These are phyloP conservation scores for Hypocryptadius cinnamomeus DNA, from an alignment of 2,113 vertebrate genomes.

Conservation along the genomic window DNA sequence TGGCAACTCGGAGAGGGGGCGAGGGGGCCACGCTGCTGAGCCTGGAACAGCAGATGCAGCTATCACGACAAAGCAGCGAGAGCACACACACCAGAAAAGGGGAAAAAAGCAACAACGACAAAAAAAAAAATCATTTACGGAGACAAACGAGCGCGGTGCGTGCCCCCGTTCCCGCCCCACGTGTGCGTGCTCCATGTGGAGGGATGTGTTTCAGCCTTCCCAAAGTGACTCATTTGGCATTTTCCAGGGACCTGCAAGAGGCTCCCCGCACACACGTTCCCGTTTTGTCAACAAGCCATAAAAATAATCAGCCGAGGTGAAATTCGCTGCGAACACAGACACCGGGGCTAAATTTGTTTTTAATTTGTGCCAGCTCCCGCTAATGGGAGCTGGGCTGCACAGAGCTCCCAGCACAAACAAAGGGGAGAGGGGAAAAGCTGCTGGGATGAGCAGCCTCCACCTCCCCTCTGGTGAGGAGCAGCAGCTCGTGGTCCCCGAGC, in stretches of 20 bases:
- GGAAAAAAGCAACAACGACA: neutral
- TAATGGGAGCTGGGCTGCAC: neutral
- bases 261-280: neutral
- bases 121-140: neutral
- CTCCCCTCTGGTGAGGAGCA: neutral
- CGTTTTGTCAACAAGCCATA: constrained; percentile 43
- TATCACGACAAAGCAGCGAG: constrained; percentile 35
- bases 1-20: constrained; percentile 45
- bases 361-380: constrained; percentile 18
- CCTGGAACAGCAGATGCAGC: constrained; percentile 33
- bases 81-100: neutral
- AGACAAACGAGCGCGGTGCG: neutral
- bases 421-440: neutral
- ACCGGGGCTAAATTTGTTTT: constrained; percentile 37
- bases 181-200: neutral
- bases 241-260: constrained; percentile 37
- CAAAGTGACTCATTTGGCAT: constrained; percentile 42
- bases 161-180: neutral
- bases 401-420: neutral
- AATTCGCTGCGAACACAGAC: neutral
- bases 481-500: constrained; percentile 2
- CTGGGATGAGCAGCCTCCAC: neutral
- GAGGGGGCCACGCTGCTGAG: constrained; percentile 35
- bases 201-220: neutral
- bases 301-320: constrained; percentile 1